Conservation (phyloP, 1,140 invertebrate species). For the Leptinotarsa lineolata region DNA sequence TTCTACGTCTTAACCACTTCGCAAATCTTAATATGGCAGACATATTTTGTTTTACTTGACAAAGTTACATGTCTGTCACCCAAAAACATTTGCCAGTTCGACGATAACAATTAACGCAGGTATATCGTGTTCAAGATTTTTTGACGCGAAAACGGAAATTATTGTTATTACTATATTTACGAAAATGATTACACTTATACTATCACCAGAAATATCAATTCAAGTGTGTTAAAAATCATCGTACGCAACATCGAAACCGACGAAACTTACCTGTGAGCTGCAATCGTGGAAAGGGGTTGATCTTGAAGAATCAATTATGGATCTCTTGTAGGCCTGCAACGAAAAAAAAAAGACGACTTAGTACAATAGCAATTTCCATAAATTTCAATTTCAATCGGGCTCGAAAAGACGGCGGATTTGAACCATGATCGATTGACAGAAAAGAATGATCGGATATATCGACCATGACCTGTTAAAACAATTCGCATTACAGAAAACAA, state of each 20-base stretch:
- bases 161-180: too few relatives aligned
- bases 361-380: constrained; percentile 4
- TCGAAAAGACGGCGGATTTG: background rate
- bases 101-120: too few relatives aligned
- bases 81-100: too few relatives aligned
- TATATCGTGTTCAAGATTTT: too few relatives aligned
- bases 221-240: too few relatives aligned
- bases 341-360: constrained; percentile 23
- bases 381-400: background rate
- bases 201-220: too few relatives aligned
- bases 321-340: constrained; percentile 17
- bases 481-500: background rate
- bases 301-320: constrained; percentile 24
- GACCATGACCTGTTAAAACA: constrained; percentile 5
- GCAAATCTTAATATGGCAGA: too few relatives aligned
- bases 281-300: constrained; percentile 6
- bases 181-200: too few relatives aligned
- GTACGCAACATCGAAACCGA: background rate
- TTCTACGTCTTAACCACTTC: too few relatives aligned
- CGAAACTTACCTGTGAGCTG: constrained; percentile 15
- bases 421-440: constrained; percentile 5
- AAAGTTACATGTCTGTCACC: too few relatives aligned
- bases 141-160: too few relatives aligned
- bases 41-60: too few relatives aligned
- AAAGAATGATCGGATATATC: background rate